Evolutionary conservation across 2,888 invertebrate genomes (phyloP), one percentile per base, ranked within the genome.

Genomic region (Biston stratarius): DNA sequence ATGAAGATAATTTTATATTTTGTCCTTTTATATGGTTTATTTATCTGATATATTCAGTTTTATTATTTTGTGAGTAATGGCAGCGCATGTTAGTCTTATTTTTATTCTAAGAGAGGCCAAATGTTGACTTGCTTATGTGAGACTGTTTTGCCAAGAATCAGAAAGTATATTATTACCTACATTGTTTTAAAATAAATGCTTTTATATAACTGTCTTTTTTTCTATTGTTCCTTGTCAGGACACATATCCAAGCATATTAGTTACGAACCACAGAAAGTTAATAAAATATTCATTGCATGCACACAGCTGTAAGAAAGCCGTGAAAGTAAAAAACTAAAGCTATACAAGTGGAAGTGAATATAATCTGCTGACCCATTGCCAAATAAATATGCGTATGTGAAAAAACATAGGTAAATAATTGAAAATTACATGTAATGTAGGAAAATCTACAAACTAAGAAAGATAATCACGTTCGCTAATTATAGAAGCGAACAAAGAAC

Each of bases 91-190:
- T 93, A 92, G 88, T 88, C 88, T 88, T 93, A 90, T 87, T 89
- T 92, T 92, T 92, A 90, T 91, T 85, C 88, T 92, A 93, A 91
- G 91, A 92, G 91, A 93, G 93, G 94, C 94, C 94, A 94, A 94
- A 94, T 94, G 93, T 94, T 92, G 93, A 94, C 93, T 94, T 94
- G 94, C 94, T 94, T 92, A 92, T 89, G 93, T 94, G 93, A 94
- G 94, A 94, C 94, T 94, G 94, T 94, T 94, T 94, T 94, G 94
- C 94, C 94, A 94, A 94, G 93, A 94, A 93, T 94, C 92, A 92
- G 92, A 93, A 94, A 93, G 92, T 93, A 93, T 94, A 94, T 94
- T 88, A 89, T 88, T 94, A 94, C 93, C 92, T 93, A 94, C 94
- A 92, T 93, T 94, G 94, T 94, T 94, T 94, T 93, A 92, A 94